Base-by-base conservation (phyloP, 64 coral and sea anemone species). In the Pocillopora verrucosa region DNA sequence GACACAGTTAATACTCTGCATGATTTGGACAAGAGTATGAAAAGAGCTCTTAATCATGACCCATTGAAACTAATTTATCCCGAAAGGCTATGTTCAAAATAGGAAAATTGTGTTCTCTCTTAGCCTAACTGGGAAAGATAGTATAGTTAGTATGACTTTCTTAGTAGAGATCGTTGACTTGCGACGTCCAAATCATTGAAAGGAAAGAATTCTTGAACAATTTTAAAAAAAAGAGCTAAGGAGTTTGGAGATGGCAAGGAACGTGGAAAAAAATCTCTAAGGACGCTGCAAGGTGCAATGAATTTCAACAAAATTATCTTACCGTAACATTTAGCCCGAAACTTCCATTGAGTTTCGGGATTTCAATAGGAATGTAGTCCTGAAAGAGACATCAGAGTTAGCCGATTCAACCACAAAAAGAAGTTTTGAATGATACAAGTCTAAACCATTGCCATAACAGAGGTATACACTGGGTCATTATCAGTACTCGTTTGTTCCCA, bases 241-340 rank as follows among this genome's bases (percentile, higher is more conserved):
- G 65, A 10, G 19, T 10, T 10, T 10, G 65, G 22, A 17, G n/a
- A 70, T 10, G 22, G 5, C 1, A 25, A 26, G 16, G 25, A 30
- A 4, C 67, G 67, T 24, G 19, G n/a, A 70, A 70, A n/a, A 68
- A 70, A 20, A 5, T 24, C 5, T 20, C 19, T 24, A 2, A 10
- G 11, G 25, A 70, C 41, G 41, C 67, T 24, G 11, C 20, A 70
- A 70, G 20, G 11, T 63, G 4, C 61, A 63, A 63, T 13, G 4
- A 63, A 63, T 63, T 15, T 11, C 61, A 15, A 15, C 4, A 15
- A 63, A 63, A 63, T 5, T 15, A 16, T 83, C 93, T 93, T 88
- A 99, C 97, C 91, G 94, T 93, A 41, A 99, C 91, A 80, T 95
- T 99, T 11, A 99, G 88, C 16, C 97, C 97, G 63, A 99, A 99